These are phyloP conservation scores for Tupaia tana DNA, from an alignment of 2,113 vertebrate genomes.

Conservation along the genomic window DNA sequence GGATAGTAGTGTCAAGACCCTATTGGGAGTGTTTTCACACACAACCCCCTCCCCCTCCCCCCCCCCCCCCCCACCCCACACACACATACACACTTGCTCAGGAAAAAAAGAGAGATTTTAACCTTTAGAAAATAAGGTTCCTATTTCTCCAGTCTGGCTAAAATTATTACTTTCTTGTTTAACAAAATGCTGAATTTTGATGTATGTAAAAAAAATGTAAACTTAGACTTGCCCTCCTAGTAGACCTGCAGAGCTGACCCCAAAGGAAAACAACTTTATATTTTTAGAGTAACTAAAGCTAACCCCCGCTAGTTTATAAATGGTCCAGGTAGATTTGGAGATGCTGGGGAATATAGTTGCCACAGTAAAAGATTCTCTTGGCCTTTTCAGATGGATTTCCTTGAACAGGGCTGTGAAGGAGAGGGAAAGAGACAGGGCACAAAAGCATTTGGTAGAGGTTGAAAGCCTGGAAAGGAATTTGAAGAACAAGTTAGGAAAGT, in stretches of 20 bases:
- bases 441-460: background rate
- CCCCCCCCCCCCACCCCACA: too few species aligned
- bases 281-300: background rate
- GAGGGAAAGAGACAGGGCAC: background rate
- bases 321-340: background rate
- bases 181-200: slow-evolving; percentile 41
- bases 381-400: background rate
- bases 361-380: background rate
- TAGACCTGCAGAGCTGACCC: background rate
- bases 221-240: background rate
- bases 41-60: too few species aligned
- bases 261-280: background rate
- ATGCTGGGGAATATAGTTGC: background rate
- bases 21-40: too few species aligned
- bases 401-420: background rate
- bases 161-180: slow-evolving; percentile 40
- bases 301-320: background rate
- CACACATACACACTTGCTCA: too few species aligned
- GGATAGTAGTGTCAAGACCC: too few species aligned
- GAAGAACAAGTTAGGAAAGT: background rate
- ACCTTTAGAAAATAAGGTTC: slow-evolving; percentile 4
- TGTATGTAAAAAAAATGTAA: background rate
- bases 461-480: background rate
- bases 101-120: too few species aligned
- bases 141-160: background rate